These are phyloP conservation scores for Melanargia galathea DNA, from an alignment of 2,888 invertebrate genomes.

Conservation along the genomic window DNA sequence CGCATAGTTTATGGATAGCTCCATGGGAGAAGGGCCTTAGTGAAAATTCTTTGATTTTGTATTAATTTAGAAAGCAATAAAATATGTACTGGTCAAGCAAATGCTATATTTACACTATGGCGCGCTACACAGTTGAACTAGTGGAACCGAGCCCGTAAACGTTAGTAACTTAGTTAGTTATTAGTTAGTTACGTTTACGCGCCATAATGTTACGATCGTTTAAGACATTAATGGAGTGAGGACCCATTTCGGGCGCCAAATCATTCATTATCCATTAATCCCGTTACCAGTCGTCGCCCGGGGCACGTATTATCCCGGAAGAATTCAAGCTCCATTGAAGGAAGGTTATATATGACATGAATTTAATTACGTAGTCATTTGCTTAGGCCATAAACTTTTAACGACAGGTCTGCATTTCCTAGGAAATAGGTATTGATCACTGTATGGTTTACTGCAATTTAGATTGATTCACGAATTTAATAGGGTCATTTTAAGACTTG, in stretches of 20 bases:
- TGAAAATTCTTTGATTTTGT: too few relatives aligned
- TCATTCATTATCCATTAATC: constrained; percentile 4
- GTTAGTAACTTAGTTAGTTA: too few relatives aligned
- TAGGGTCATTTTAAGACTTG: not conserved
- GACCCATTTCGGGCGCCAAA: constrained; percentile 1
- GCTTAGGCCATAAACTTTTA: not conserved
- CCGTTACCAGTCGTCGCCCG: not conserved
- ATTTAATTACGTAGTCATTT: not conserved
- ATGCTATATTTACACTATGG: too few relatives aligned
- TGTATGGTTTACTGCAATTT: not conserved
- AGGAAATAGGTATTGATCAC: not conserved
- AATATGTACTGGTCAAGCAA: not conserved
- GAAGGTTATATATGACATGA: not conserved
- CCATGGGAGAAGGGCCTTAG: too few relatives aligned
- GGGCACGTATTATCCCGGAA: not conserved
- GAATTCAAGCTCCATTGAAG: not conserved
- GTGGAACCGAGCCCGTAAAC: too few relatives aligned
- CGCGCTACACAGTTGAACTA: too few relatives aligned
- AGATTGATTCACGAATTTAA: not conserved
- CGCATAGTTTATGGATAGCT: too few relatives aligned
- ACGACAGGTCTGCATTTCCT: not conserved
- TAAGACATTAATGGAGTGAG: not conserved
- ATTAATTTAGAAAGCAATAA: too few relatives aligned
- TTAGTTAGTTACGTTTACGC: not conserved
- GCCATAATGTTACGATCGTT: not conserved